Evolutionary conservation across 2,888 invertebrate species (phyloP).

Genomic region (Coenonympha arcania): DNA sequence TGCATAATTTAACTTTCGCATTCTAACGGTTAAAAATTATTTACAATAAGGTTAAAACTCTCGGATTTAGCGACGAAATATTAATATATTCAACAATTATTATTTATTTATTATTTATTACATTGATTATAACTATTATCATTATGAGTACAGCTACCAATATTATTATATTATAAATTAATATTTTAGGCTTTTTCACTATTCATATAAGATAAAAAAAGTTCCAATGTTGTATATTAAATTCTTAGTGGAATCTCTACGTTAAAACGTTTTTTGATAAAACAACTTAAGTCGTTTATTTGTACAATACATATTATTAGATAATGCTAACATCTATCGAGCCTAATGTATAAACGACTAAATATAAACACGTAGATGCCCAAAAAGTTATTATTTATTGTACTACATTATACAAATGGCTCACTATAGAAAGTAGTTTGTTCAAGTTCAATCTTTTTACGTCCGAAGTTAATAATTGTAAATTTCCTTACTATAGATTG

Average conservation of each 20-base stretch:
- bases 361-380: neutral
- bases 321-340: neutral
- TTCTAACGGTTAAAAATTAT: constrained; percentile 7
- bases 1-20: neutral
- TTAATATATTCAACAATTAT: constrained; percentile 10
- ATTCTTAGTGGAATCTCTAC: neutral
- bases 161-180: constrained; percentile 3
- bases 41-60: constrained; percentile 15
- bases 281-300: constrained; percentile 5
- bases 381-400: constrained; percentile 6
- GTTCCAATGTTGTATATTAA: neutral
- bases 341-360: neutral
- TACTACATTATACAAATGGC: neutral
- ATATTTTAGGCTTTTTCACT: constrained; percentile 13
- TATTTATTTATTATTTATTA: neutral
- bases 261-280: neutral
- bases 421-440: too few relatives aligned
- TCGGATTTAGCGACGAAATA: constrained; percentile 16
- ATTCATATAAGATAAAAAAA: neutral
- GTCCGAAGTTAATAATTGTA: too few relatives aligned
- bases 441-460: too few relatives aligned
- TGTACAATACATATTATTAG: constrained; percentile 2
- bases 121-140: too few relatives aligned
- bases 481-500: too few relatives aligned
- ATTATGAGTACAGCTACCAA: constrained; percentile 16